A percentile compares a stretch with the other conserved stretches of the same genome.
phyloP scores from a whole-genome alignment of 53 echinoderm and acorn worm species.

The Stichopus horrens region DNA sequence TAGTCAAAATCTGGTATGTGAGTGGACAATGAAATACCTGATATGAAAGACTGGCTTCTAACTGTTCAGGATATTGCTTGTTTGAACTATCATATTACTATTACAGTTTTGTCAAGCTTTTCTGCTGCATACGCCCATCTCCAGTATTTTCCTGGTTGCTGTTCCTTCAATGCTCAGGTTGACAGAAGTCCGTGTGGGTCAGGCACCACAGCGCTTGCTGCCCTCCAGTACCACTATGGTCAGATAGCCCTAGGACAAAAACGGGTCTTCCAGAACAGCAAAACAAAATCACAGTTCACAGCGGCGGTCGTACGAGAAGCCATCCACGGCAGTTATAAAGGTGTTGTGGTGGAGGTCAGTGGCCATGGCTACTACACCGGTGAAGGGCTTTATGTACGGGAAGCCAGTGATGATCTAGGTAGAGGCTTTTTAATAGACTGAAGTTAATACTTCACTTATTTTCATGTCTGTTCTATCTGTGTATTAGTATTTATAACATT shows the following conservation, averaged over 20 bases:
- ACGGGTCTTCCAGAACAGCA: slow-evolving; percentile 65
- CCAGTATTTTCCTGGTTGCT: background rate
- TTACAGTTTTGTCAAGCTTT: too few species aligned
- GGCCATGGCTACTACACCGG: slow-evolving; percentile 80
- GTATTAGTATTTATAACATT: too few species aligned
- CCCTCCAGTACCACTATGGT: slow-evolving; percentile 77
- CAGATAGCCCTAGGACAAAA: slow-evolving; percentile 64
- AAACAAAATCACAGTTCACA: slow-evolving; percentile 64
- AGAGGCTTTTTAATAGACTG: slow-evolving; percentile 61
- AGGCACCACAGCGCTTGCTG: slow-evolving; percentile 83
- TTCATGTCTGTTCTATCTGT: too few species aligned
- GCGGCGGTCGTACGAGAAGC: slow-evolving; percentile 59
- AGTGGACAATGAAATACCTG: too few species aligned
- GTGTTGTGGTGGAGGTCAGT: slow-evolving; percentile 79
- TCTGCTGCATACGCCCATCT: too few species aligned
- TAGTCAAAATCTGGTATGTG: too few species aligned
- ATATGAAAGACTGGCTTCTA: too few species aligned
- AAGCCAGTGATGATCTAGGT: slow-evolving; percentile 71
- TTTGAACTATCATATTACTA: too few species aligned
- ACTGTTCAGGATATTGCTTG: too few species aligned
- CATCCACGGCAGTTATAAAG: slow-evolving; percentile 71
- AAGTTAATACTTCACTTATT: background rate
- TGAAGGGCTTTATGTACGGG: slow-evolving; percentile 65
- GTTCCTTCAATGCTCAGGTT: slow-evolving; percentile 43
- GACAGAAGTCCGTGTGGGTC: slow-evolving; percentile 88